Evolutionary conservation across 2,113 vertebrate species (phyloP).

Genomic region (Sebastes schlegelii): DNA sequence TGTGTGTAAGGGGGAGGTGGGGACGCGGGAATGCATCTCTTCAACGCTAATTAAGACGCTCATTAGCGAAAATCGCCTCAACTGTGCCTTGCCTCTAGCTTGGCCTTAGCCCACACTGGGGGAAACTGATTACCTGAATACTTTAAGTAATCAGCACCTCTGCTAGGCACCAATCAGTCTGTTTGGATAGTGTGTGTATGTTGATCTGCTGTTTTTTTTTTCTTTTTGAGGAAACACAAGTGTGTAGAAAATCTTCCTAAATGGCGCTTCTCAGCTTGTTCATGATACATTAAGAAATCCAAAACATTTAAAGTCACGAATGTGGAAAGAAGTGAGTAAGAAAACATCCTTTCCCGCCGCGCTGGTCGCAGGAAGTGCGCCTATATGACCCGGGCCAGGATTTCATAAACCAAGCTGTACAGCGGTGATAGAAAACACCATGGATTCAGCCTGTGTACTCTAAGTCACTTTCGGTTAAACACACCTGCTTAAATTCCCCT

Average conservation of each 20-base stretch:
- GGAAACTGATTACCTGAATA: slow-evolving; percentile 69
- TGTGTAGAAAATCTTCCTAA: slow-evolving; percentile 24
- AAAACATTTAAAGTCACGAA: slow-evolving; percentile 22
- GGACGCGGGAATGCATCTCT: slow-evolving; percentile 56
- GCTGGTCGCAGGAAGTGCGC: slow-evolving; percentile 41
- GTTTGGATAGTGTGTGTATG: slow-evolving; percentile 62
- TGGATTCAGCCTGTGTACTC: slow-evolving; percentile 36
- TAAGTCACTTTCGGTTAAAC: slow-evolving; percentile 65
- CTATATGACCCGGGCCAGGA: slow-evolving; percentile 34
- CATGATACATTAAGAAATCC: not conserved
- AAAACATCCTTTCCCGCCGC: slow-evolving; percentile 16
- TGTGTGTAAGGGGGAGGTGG: not conserved
- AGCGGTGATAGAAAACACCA: slow-evolving; percentile 53
- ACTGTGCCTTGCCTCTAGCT: slow-evolving; percentile 61
- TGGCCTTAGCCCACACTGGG: slow-evolving; percentile 62
- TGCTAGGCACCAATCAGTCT: slow-evolving; percentile 72
- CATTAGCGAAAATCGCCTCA: slow-evolving; percentile 67
- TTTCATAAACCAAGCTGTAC: slow-evolving; percentile 51
- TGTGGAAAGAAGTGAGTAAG: not conserved
- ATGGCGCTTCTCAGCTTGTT: not conserved
- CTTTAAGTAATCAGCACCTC: slow-evolving; percentile 72
- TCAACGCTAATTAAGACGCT: slow-evolving; percentile 65
- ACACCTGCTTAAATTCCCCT: slow-evolving; percentile 65
- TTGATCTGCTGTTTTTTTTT: slow-evolving; percentile 39
- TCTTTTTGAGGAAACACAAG: slow-evolving; percentile 38